Evolutionary conservation across 2,797 vertebrate genomes (phyloP).

Genomic region (Sparidentex hasta): DNA sequence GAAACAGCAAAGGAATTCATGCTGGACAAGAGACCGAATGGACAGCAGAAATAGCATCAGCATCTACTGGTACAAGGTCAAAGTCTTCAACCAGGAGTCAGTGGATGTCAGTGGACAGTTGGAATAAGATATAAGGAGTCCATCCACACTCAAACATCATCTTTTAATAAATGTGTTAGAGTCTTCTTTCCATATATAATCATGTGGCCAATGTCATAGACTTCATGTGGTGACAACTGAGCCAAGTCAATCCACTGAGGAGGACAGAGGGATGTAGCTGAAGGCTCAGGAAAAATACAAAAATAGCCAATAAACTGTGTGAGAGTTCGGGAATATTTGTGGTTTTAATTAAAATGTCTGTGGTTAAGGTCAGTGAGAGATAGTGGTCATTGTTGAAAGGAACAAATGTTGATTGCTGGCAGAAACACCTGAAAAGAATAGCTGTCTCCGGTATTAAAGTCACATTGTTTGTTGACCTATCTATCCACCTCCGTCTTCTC

Average conservation of each 20-base stretch:
- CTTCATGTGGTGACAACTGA: neutral
- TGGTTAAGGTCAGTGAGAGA: no score
- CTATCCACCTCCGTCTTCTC: neutral
- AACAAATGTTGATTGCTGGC: no score
- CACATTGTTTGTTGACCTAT: no score
- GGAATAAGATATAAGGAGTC: neutral
- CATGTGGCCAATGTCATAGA: neutral
- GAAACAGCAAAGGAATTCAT: neutral
- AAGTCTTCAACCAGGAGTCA: slow-evolving; percentile 4
- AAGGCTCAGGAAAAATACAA: neutral
- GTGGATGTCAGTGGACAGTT: neutral
- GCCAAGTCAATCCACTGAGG: neutral
- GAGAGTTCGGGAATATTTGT: no score
- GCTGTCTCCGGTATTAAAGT: no score
- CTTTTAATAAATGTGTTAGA: neutral
- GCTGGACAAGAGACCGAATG: neutral
- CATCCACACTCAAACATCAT: neutral
- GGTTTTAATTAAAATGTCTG: no score
- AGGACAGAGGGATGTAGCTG: neutral
- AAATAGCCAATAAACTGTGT: neutral
- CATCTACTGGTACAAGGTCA: neutral
- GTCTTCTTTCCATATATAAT: neutral
- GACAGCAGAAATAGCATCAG: no score
- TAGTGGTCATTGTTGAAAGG: no score
- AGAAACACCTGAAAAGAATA: no score